Evolutionary conservation across 2,888 invertebrate genomes (phyloP), one percentile per base, ranked within the genome.

Genomic region (Opisthograptis luteolata): DNA sequence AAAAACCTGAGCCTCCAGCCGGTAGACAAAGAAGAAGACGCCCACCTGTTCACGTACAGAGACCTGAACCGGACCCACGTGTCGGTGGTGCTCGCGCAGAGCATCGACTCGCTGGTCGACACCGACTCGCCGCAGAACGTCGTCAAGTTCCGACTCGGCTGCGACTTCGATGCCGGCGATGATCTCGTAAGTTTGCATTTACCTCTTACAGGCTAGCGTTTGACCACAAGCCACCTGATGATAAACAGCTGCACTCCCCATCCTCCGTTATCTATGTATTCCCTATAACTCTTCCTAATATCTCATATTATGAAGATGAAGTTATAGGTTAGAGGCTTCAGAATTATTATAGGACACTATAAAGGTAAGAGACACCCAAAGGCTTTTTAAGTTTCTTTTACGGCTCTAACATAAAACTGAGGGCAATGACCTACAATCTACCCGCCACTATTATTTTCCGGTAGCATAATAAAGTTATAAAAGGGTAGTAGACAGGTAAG

Each of bases 101-200:
- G 95, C 1, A 85, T 97, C 58, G 96, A 97, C 69, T 92, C 94
- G 40, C 87, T 97, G 31, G 97, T 97, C 13, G 97, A 97, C 87
- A 93, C 94, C 12, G 96, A 96, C 71, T 92, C 92, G 39, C 96
- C 96, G 0, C 94, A 95, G 76, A 96, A 96, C 81, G 93, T 96
- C 35, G 92, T 96, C 52, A 96, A 96, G 87, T 96, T 96, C 82
- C 91, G 96, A 30, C 92, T 96, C 20, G 93, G 94, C 28, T 96
- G 96, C 70, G 94, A 95, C 73, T 94, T 92, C 64, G 92, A 93
- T 39, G 91, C 93, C 9, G 94, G 93, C 6, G 93, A 93, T 60
- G 94, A 95, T 67, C 89, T 93, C 73, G 95, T 94, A 56, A 74
- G 76, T 70, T 27, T 10, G 4, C 2, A n/a, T n/a, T 17, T 12